Base-by-base conservation (phyloP, 2,797 vertebrate genomes). In the Myotis planiceps region DNA sequence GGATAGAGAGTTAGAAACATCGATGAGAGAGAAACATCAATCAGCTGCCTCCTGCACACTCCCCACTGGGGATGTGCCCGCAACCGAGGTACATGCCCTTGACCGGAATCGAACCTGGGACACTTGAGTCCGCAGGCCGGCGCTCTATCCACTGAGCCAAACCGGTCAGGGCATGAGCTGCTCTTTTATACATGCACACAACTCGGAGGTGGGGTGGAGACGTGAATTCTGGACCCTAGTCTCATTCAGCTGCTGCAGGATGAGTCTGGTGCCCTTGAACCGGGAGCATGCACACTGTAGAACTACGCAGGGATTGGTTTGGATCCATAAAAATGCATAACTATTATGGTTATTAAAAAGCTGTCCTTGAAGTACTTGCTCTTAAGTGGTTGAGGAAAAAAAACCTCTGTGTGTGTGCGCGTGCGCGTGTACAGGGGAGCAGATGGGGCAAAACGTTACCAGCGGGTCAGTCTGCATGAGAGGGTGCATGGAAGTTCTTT, bases 311-410 rank as follows among this genome's bases (percentile, higher is more conserved):
- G 69, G 76, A 14, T 13, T 76, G 13, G 14, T 34, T 90, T 90
- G 86, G 32, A 51, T 27, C 55, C 63, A 18, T 94, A 65, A 76
- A 81, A 92, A 90, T 34, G 32, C 18, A 14, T 51, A 55, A 60
- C 25, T 23, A 42, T 78, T 92, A 29, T 78, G 45, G n/a, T 71
- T 86, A 88, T 37, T 93, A 65, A 88, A 90, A 94, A 10, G 63
- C 47, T 88, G 63, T 82, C 37, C 42, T 94, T 55, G 66, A 92
- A 15, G 19, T 90, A 34, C 92, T 89, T 92, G 63, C 65, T 92
- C 32, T 80, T 47, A 88, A 68, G 27, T 63, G 39, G 55, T 51
- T 68, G 51, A 23, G 68, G 80, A 3, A 8, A 21, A 21, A 53
- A 60, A 60, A 2, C 1, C 49, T 55, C 9, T 37, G 23, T 58